phyloP scores from a whole-genome alignment of 2,113 vertebrate species.

The Anarrhichthys ocellatus region DNA sequence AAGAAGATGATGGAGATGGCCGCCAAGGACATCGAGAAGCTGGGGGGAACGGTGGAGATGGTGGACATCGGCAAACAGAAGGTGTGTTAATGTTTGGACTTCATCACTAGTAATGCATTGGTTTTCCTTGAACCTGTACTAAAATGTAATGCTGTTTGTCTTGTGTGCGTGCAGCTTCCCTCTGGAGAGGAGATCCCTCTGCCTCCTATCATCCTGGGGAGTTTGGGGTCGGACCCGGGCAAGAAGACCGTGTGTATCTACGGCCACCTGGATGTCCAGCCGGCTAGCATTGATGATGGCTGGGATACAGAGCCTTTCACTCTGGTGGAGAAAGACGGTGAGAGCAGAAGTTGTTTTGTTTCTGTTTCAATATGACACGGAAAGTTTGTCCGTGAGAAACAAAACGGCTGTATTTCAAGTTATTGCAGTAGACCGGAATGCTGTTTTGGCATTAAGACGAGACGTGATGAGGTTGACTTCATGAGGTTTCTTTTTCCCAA shows the following conservation, averaged over 20 bases:
- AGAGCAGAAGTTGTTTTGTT: slow-evolving; percentile 20
- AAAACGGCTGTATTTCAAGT: neutral
- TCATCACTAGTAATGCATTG: neutral
- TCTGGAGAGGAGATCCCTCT: slow-evolving; percentile 92
- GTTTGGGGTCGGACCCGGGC: slow-evolving; percentile 88
- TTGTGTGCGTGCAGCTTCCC: slow-evolving; percentile 82
- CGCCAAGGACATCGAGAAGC: slow-evolving; percentile 87
- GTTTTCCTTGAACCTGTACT: neutral
- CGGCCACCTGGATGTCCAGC: slow-evolving; percentile 96
- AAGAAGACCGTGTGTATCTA: slow-evolving; percentile 98
- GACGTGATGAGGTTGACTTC: fast-evolving
- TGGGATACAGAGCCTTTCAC: slow-evolving; percentile 97
- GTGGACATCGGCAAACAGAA: slow-evolving; percentile 91
- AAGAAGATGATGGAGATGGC: slow-evolving; percentile 93
- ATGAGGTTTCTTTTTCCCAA: neutral
- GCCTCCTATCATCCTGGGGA: slow-evolving; percentile 92
- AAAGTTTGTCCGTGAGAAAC: neutral
- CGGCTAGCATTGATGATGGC: slow-evolving; percentile 89
- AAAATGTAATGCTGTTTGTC: neutral
- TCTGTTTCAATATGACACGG: neutral
- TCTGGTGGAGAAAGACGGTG: slow-evolving; percentile 93
- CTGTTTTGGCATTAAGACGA: neutral
- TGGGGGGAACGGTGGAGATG: slow-evolving; percentile 90
- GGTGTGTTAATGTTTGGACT: slow-evolving; percentile 62
- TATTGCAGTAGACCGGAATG: neutral